Conservation (phyloP, 2,888 invertebrate genomes). For the Aspidiotus destructor region DNA sequence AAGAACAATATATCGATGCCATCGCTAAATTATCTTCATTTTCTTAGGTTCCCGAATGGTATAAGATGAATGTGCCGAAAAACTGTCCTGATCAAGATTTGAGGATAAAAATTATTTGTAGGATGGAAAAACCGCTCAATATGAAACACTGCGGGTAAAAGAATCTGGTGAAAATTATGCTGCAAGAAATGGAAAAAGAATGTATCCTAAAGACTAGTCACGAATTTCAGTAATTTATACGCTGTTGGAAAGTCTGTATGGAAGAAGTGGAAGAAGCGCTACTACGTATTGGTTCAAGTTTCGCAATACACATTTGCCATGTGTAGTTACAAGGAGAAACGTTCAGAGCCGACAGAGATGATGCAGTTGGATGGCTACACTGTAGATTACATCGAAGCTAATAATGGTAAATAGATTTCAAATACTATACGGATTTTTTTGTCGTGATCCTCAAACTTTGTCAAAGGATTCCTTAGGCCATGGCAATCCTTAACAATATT, state of each 20-base stretch:
- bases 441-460: no score
- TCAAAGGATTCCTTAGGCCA: no score
- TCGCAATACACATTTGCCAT: constrained; percentile 99
- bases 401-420: constrained; percentile 59
- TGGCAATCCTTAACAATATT: constrained; percentile 8
- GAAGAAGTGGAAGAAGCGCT: constrained; percentile 99
- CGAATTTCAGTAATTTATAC: constrained; percentile 65
- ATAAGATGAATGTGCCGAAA: constrained; percentile 92
- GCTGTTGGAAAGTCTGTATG: constrained; percentile 94
- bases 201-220: not conserved
- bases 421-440: no score
- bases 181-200: not conserved
- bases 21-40: no score
- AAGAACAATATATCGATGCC: no score
- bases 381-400: constrained; percentile 96
- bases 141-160: constrained; percentile 95
- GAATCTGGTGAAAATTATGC: constrained; percentile 7
- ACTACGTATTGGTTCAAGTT: constrained; percentile 96
- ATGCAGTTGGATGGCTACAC: constrained; percentile 99
- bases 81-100: constrained; percentile 91
- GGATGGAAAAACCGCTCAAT: constrained; percentile 97
- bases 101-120: constrained; percentile 90
- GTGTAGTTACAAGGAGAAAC: constrained; percentile 99
- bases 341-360: constrained; percentile 98
- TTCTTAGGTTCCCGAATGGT: constrained; percentile 85